Conservation (phyloP, 2,113 vertebrate species). For the Nesogale talazaci region DNA sequence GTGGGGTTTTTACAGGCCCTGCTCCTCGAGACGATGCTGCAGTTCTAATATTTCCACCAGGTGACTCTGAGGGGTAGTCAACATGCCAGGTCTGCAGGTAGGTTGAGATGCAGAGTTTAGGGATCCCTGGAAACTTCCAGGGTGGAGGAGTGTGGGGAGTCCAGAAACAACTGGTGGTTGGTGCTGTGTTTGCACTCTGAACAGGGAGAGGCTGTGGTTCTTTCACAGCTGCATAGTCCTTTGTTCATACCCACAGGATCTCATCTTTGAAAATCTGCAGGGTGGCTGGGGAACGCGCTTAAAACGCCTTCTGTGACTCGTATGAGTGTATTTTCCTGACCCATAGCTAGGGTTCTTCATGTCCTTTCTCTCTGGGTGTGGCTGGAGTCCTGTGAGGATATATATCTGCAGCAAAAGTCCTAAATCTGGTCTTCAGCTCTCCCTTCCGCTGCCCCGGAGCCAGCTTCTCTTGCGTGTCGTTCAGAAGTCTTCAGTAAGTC, state of each 20-base stretch:
- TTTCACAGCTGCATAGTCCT: background rate
- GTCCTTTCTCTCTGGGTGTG: background rate
- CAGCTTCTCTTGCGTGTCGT: background rate
- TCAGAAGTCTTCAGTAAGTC: background rate
- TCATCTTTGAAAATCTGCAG: background rate
- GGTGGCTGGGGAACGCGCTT: no score
- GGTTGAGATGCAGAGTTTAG: background rate
- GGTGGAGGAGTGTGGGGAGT: no score
- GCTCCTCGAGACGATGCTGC: background rate
- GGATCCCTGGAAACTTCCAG: background rate
- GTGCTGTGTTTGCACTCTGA: background rate
- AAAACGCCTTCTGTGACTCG: no score
- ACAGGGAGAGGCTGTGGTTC: background rate
- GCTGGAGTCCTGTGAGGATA: background rate
- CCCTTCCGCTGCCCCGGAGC: background rate
- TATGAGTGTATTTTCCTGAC: no score
- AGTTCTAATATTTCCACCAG: background rate
- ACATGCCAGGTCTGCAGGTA: background rate
- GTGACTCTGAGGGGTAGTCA: background rate
- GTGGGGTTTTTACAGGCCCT: background rate
- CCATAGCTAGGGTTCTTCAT: background rate
- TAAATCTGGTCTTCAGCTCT: background rate
- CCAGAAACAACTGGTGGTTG: background rate
- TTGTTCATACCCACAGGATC: background rate
- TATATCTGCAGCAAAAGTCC: background rate